These are phyloP conservation scores for Arrhamphus sclerolepis DNA, from an alignment of 2,797 vertebrate species.

Conservation along the genomic window DNA sequence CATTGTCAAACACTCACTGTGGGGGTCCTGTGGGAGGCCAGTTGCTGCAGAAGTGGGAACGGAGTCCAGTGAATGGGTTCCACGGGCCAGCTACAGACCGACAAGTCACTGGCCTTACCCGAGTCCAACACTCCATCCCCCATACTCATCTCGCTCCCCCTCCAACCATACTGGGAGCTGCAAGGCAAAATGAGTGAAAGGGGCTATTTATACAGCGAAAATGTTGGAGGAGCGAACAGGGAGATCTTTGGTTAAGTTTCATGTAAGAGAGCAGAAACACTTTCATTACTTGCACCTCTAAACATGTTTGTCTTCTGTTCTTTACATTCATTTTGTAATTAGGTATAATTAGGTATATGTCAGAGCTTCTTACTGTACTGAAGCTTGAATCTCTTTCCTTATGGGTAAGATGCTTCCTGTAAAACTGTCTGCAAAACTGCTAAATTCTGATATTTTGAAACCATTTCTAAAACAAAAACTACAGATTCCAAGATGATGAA, in stretches of 20 bases:
- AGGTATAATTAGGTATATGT: no score
- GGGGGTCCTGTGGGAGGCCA: slow-evolving; percentile 73
- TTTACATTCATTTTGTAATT: no score
- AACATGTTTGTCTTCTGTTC: no score
- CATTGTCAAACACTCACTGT: slow-evolving; percentile 53
- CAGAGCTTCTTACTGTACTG: no score
- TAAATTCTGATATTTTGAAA: no score
- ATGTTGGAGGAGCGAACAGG: no score
- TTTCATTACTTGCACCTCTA: no score
- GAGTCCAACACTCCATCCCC: slow-evolving; percentile 89
- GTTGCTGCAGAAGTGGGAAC: slow-evolving; percentile 86
- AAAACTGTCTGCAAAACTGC: no score
- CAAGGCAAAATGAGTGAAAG: slow-evolving; percentile 9
- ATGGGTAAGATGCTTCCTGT: no score
- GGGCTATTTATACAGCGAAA: slow-evolving; percentile 7
- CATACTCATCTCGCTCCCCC: slow-evolving; percentile 84
- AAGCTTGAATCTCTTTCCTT: no score
- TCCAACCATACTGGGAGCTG: slow-evolving; percentile 85
- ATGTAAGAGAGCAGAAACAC: no score
- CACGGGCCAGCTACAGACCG: slow-evolving; percentile 89
- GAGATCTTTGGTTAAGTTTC: no score
- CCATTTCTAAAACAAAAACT: neutral
- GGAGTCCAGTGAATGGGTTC: slow-evolving; percentile 90
- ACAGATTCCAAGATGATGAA: neutral
- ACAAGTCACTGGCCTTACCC: slow-evolving; percentile 90